Conservation (phyloP, 2,888 invertebrate species). For the Tricholauxania praeusta region DNA sequence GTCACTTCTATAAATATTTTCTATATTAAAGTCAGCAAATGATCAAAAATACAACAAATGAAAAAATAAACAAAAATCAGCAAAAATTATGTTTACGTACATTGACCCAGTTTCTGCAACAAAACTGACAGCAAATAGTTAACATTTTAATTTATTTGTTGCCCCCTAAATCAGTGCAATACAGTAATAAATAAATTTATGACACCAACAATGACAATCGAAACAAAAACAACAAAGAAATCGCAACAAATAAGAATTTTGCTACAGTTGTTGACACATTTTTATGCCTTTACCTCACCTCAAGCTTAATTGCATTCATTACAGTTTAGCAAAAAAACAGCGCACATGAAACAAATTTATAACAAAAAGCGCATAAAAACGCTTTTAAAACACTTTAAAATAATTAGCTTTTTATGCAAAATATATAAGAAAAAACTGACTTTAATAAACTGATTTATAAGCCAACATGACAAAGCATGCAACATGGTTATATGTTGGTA, state of each 20-base stretch:
- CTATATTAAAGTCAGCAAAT: too few species aligned
- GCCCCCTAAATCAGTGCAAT: neutral
- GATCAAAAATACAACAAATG: too few species aligned
- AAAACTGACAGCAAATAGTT: conserved; percentile 19
- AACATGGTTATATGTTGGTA: neutral
- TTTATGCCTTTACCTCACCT: conserved; percentile 2
- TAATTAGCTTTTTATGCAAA: conserved; percentile 12
- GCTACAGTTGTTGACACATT: conserved; percentile 20
- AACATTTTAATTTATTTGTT: conserved; percentile 30
- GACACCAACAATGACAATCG: conserved; percentile 16
- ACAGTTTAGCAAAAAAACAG: neutral
- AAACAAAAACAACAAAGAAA: neutral
- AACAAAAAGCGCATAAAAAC: conserved; percentile 10
- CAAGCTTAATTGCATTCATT: neutral
- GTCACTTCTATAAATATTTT: too few species aligned
- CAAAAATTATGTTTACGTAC: too few species aligned
- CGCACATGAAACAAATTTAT: conserved; percentile 7
- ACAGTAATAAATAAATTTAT: conserved; percentile 11
- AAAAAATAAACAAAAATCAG: too few species aligned
- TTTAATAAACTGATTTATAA: conserved; percentile 16
- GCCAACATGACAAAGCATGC: neutral
- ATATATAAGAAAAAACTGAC: neutral
- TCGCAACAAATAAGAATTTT: conserved; percentile 1
- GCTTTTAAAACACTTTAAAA: neutral
- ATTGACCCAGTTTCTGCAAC: neutral